phyloP scores from a whole-genome alignment of 2,888 invertebrate genomes.

The Drosophila cognata region DNA sequence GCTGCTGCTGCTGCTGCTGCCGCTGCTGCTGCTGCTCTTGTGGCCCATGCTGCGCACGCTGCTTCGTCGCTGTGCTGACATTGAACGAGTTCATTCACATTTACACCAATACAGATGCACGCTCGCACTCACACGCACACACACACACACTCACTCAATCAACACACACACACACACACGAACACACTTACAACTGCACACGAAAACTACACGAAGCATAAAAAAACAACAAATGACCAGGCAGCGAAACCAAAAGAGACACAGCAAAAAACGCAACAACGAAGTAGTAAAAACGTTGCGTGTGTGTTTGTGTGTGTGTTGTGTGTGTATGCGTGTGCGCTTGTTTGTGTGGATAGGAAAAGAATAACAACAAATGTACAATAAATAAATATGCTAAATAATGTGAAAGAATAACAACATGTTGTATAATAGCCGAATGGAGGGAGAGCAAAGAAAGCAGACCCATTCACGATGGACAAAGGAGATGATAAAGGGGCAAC shows the following conservation, averaged over 20 bases:
- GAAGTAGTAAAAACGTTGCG: slow-evolving; percentile 27
- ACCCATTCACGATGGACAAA: slow-evolving; percentile 17
- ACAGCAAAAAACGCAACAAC: slow-evolving; percentile 49
- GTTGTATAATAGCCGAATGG: slow-evolving; percentile 54
- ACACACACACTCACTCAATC: slow-evolving; percentile 54
- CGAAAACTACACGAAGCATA: slow-evolving; percentile 73
- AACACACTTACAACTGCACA: slow-evolving; percentile 42
- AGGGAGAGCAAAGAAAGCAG: slow-evolving; percentile 42
- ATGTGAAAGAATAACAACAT: slow-evolving; percentile 68
- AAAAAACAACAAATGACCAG: slow-evolving; percentile 54
- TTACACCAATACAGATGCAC: slow-evolving; percentile 63
- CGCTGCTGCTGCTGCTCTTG: slow-evolving; percentile 36
- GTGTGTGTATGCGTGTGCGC: slow-evolving; percentile 13
- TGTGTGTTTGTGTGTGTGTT: neutral
- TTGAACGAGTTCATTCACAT: slow-evolving; percentile 86
- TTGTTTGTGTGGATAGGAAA: slow-evolving; percentile 20
- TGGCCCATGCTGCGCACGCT: slow-evolving; percentile 73
- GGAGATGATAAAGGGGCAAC: slow-evolving; percentile 16
- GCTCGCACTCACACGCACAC: slow-evolving; percentile 39
- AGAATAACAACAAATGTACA: slow-evolving; percentile 54
- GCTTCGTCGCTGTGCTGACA: slow-evolving; percentile 80
- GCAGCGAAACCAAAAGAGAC: slow-evolving; percentile 53
- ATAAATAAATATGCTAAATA: slow-evolving; percentile 78
- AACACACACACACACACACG: slow-evolving; percentile 33
- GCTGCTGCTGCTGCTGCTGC: slow-evolving; percentile 4